Percentiles rank a stretch among this genome's conserved stretches.
These are phyloP conservation scores for Hyles lineata DNA, from an alignment of 2,888 invertebrate genomes.

Conservation along the genomic window DNA sequence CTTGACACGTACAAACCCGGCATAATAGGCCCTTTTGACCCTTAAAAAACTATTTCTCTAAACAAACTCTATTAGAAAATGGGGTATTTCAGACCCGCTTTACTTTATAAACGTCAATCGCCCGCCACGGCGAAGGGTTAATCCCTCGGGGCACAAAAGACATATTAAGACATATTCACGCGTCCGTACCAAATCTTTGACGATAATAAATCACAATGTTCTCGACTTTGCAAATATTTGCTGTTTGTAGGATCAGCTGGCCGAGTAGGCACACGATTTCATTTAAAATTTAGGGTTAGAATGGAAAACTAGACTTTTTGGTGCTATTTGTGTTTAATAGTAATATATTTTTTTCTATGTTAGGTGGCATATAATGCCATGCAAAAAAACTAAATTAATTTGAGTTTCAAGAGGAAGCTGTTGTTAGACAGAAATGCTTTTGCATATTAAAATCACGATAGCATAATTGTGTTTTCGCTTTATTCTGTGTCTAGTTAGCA, in stretches of 20 bases:
- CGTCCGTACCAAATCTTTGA: slow-evolving; percentile 46
- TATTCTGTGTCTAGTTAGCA: no score
- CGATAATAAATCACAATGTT: slow-evolving; percentile 52
- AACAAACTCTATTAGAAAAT: slow-evolving; percentile 34
- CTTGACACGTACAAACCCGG: background rate
- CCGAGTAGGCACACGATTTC: no score
- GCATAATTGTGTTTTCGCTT: no score
- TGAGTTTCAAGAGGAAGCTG: no score
- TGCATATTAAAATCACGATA: no score
- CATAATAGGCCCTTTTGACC: slow-evolving; percentile 1
- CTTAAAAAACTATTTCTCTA: slow-evolving; percentile 22
- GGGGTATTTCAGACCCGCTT: slow-evolving; percentile 42
- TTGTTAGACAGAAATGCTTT: no score
- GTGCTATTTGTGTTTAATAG: no score
- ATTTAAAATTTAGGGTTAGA: no score
- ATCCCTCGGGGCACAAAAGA: slow-evolving; percentile 51
- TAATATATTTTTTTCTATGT: no score
- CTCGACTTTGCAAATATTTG: slow-evolving; percentile 45
- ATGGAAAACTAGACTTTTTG: no score
- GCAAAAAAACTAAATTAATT: no score
- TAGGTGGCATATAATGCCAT: no score
- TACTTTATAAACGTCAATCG: slow-evolving; percentile 51
- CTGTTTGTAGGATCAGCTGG: slow-evolving; percentile 26
- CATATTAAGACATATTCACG: slow-evolving; percentile 59
- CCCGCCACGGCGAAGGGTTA: slow-evolving; percentile 48